These are phyloP conservation scores for Cremastobaeus sp. DNA, from an alignment of 2,888 invertebrate species.

Conservation along the genomic window DNA sequence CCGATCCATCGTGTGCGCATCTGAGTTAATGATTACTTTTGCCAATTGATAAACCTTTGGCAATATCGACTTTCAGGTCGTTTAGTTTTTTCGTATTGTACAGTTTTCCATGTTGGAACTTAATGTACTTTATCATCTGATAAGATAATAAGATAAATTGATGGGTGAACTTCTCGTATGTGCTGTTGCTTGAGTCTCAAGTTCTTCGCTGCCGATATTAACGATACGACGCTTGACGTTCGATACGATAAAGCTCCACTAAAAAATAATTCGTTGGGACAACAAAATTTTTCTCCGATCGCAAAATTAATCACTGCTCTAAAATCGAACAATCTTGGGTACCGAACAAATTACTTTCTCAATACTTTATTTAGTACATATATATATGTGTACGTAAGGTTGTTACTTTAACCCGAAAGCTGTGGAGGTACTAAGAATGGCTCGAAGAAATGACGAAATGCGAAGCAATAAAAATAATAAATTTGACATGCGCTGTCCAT, in stretches of 20 bases:
- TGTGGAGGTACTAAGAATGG: too few relatives aligned
- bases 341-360: not conserved
- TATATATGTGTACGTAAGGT: too few relatives aligned
- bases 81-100: conserved; percentile 54
- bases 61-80: conserved; percentile 46
- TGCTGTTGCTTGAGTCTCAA: conserved; percentile 57
- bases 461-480: too few relatives aligned
- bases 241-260: conserved; percentile 37
- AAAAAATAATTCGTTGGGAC: conserved; percentile 41
- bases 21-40: too few relatives aligned
- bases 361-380: not conserved
- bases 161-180: conserved; percentile 59
- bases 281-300: conserved; percentile 15
- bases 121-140: conserved; percentile 57
- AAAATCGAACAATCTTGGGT: conserved; percentile 4
- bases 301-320: conserved; percentile 16
- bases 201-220: conserved; percentile 53
- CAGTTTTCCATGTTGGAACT: conserved; percentile 52
- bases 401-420: too few relatives aligned
- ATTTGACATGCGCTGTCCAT: too few relatives aligned
- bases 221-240: conserved; percentile 55
- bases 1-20: too few relatives aligned
- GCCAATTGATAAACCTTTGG: too few relatives aligned
- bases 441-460: too few relatives aligned
- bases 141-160: conserved; percentile 59